Evolutionary conservation across 1,140 invertebrate genomes (phyloP).

Genomic region (Homarus americanus): DNA sequence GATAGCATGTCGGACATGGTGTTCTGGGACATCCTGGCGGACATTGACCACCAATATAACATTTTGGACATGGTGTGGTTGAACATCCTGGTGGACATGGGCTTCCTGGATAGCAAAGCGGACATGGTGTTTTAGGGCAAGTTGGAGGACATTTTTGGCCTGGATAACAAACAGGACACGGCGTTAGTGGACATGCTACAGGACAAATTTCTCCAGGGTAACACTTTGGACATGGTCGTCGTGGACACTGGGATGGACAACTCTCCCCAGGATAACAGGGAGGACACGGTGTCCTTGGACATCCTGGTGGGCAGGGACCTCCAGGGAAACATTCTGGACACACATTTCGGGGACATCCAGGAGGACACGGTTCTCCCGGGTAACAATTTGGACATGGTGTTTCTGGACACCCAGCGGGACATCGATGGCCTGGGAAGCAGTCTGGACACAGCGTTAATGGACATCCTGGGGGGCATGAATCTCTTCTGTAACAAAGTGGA

Average conservation of each 20-base stretch:
- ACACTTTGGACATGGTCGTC: constrained; percentile 21
- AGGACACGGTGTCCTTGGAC: constrained; percentile 11
- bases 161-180: constrained; percentile 38
- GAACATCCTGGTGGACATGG: constrained; percentile 23
- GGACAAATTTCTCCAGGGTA: constrained; percentile 19
- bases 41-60: not conserved
- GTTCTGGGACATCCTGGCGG: constrained; percentile 31
- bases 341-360: not conserved
- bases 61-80: constrained; percentile 14
- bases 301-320: not conserved
- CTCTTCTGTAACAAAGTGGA: constrained; percentile 11
- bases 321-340: constrained; percentile 12
- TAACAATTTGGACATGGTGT: constrained; percentile 22
- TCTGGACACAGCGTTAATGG: constrained; percentile 23
- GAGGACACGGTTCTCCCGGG: not conserved
- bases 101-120: constrained; percentile 7
- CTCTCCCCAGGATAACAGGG: not conserved
- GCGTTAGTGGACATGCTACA: constrained; percentile 1
- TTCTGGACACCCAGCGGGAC: constrained; percentile 20
- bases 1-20: constrained; percentile 42
- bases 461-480: constrained; percentile 25
- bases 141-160: constrained; percentile 7
- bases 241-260: constrained; percentile 2
- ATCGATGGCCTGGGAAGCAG: constrained; percentile 6
- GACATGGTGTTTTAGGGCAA: constrained; percentile 23